These are phyloP conservation scores for Sarcophaga rosellei DNA, from an alignment of 2,888 invertebrate genomes.

Conservation along the genomic window DNA sequence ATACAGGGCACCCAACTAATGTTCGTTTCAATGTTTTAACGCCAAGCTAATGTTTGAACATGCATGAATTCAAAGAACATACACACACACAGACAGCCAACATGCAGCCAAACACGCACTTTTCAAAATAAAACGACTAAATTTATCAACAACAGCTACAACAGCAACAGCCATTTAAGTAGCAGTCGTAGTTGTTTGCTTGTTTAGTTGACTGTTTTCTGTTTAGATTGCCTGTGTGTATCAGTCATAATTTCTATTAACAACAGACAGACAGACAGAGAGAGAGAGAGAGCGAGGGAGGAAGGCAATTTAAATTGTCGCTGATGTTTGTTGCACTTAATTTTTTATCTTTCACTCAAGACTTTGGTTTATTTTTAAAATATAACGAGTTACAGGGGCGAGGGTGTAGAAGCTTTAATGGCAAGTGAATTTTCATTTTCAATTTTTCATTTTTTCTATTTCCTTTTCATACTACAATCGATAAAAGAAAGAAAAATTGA, in stretches of 20 bases:
- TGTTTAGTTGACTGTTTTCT: neutral
- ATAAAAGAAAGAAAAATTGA: no score
- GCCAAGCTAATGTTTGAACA: constrained; percentile 20
- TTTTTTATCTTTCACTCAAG: neutral
- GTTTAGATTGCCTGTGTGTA: neutral
- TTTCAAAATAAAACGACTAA: neutral
- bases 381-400: neutral
- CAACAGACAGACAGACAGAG: neutral
- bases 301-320: constrained; percentile 2
- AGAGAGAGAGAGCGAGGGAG: no score
- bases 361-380: neutral
- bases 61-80: neutral
- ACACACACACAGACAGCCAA: neutral
- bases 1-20: constrained; percentile 21
- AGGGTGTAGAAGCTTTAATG: neutral
- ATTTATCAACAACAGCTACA: neutral
- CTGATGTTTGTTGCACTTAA: constrained; percentile 6
- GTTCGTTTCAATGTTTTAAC: neutral
- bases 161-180: neutral
- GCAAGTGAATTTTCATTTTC: neutral
- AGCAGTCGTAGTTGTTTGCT: neutral
- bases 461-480: no score
- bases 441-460: no score
- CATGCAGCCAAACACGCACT: neutral
- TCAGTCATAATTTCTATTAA: neutral